Evolutionary conservation across 2,113 vertebrate species (phyloP), one percentile per base, ranked within the genome.

Genomic region (Bujurquina vittata): DNA sequence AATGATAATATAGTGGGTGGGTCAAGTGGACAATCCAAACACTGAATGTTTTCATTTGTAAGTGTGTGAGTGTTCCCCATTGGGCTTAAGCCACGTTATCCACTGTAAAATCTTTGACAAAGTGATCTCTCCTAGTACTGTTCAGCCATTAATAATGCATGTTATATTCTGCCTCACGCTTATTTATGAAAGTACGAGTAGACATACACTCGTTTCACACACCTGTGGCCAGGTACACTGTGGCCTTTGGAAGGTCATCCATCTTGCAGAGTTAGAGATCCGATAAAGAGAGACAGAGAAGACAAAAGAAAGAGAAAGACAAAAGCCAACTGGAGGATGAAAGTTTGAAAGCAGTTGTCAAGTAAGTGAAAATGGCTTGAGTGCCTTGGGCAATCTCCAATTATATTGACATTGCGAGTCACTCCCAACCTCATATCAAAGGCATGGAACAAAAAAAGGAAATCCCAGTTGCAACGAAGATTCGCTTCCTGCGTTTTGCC

Each of bases 121-220:
- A 85, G 56, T 1, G 5, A 83, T 85, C 52, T 57, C 54, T 84
- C 72, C 74, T 18, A 77, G 87, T 77, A 86, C 62, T 75, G 29
- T 75, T 77, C 54, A 80, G 78, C 86, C 62, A 87, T 92, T 86
- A 89, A 92, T 92, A 90, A 89, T 92, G 63, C 80, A 94, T 87
- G 83, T 10, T 61, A 75, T 80, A 73, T 81, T 91, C 74, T 92
- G 85, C 79, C 83, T 83, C 84, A 86, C 80, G 79, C 52, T 58
- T 88, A 83, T 87, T 91, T 91, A 90, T 91, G 76, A 81, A 82
- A 67, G 69, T 60, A 67, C 72, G 76, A 49, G 31, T 20, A 69
- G 46, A 58, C 60, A 58, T 54, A 55, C 61, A 43, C 52, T 83
- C 62, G 56, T 77, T 75, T 52, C 75, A 77, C 76, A 87, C 80